Evolutionary conservation across 2,113 vertebrate genomes (phyloP), one percentile per base, ranked within the genome.

Genomic region (Brachypteracias leptosomus): DNA sequence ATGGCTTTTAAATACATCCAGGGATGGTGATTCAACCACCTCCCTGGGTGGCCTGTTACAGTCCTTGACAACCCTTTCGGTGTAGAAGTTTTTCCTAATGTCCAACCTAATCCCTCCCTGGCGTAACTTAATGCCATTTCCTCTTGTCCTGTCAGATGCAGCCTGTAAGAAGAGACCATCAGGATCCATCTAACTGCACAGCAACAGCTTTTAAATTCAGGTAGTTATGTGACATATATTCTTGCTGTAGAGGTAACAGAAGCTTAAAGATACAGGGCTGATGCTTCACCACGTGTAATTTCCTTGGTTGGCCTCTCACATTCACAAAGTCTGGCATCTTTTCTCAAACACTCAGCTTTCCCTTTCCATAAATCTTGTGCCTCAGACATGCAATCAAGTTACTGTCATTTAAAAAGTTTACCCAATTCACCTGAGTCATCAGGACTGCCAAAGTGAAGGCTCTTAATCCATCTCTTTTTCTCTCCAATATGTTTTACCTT

Each of bases 231-330:
- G 20, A 52, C 2, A 2, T 36, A 4, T 47, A 25, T 74, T 71
- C 35, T 92, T n/a, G 24, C 4, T 55, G 29, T 24, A 38, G 58
- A 79, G 6, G 35, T 3, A 77, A 24, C 20, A 95, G 57, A 83
- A 93, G 7, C 26, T 88, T 70, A 88, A 88, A 90, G 26, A 14
- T 19, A 11, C 1, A 0, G 31, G 19, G 11, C 28, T 29, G 16
- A 38, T 62, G 16, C 18, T 76, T 73, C 20, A n/a, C 54, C 7
- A 7, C 0, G 0, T 75, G 25, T 55, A 21, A 42, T 75, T 6
- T 83, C 22, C 52, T 61, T 70, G 58, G 22, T 38, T 83, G 49
- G 8, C 26, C 57, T 88, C 63, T 85, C 42, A 51, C 28, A 63
- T 28, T 15, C 42, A 25, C 44, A 35, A 47, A 63, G 31, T 5